Evolutionary conservation across 2,113 vertebrate genomes (phyloP), one percentile per base, ranked within the genome.

Genomic region (Nothobranchius kuhntae): DNA sequence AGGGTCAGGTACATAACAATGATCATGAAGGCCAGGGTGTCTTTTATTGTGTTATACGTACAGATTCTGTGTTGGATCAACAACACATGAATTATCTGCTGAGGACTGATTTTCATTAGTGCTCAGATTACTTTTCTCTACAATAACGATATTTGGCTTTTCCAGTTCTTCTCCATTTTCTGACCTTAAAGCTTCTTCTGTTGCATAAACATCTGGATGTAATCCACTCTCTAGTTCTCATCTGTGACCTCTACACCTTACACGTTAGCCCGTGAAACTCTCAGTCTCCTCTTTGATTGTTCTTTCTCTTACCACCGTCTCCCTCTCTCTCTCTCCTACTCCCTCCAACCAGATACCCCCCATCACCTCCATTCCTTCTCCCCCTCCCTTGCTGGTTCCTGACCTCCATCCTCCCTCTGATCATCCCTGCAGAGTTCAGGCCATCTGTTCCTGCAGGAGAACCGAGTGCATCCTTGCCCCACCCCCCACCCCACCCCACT

Each of bases 361-460:
- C 56, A 21, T 46, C 9, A 65, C 51, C 53, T 13, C 35, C 5
- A 21, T 58, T 44, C 52, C 63, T 47, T 53, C 24, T 52, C 40
- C 42, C 73, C 58, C 80, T 82, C 80, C 79, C 82, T 85, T 42
- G 50, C 75, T 81, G 76, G 76, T 85, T 85, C 71, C 86, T 91
- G 89, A 90, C 89, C 89, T 89, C 86, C 87, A 87, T 87, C 82
- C 83, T 89, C 85, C 68, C 73, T 89, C 77, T 89, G 86, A 87
- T 91, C 87, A 83, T 86, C 86, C 87, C 86, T 89, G 69, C 83
- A 90, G 85, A 90, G 89, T 81, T 83, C 64, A 89, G 81, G 87
- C 90, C 90, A 91, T 91, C 89, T 91, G 90, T 89, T 91, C 85
- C 84, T 87, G 80, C 81, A 85, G 78, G 78, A 86, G 80, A 86